Evolutionary conservation across 2,113 vertebrate species (phyloP), one percentile per base, ranked within the genome.

Genomic region (Bubalus kerabau): DNA sequence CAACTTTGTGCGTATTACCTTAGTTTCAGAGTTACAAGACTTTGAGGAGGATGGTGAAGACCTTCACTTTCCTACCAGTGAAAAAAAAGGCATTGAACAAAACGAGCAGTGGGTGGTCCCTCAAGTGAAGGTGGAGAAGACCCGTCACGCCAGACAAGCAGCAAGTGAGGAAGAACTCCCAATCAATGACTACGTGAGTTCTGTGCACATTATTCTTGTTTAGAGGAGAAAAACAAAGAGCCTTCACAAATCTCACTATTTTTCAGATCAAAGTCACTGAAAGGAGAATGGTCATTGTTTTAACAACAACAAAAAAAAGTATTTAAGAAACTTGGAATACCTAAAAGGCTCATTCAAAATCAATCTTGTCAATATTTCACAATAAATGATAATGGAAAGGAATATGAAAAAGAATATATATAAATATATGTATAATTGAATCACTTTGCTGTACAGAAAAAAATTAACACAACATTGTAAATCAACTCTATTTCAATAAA

Each of bases 181-280:
- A 0, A 86, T 99, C 96, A 99, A 99, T 1, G 99, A 99, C 96
- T 99, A 99, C 0, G 99, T 99, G 97, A 99, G 99, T 99, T 91
- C 1, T 2, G 7, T 40, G 76, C 62, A 17, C 50, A 21, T 40
- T 86, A 78, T 36, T 87, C 32, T 88, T 60, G 7, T 60, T 74
- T 91, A 93, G 32, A 84, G 7, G 24, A 82, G 62, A 82, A 92
- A 82, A 90, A 56, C 30, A 85, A 97, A 82, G 13, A 85, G 5
- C 36, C 54, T 81, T 92, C 76, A 74, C 54, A 86, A 94, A 96
- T 71, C 40, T 67, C 83, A 76, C 26, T 76, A 57, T 30, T 56
- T 62, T 16, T 82, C 54, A 92, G 83, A 76, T 92, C 59, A 87
- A 11, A 84, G 28, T 81, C 71, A 62, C 36, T 95, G 87, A 50